Conservation (phyloP, 1,140 invertebrate genomes). For the Zaprionus taronus region DNA sequence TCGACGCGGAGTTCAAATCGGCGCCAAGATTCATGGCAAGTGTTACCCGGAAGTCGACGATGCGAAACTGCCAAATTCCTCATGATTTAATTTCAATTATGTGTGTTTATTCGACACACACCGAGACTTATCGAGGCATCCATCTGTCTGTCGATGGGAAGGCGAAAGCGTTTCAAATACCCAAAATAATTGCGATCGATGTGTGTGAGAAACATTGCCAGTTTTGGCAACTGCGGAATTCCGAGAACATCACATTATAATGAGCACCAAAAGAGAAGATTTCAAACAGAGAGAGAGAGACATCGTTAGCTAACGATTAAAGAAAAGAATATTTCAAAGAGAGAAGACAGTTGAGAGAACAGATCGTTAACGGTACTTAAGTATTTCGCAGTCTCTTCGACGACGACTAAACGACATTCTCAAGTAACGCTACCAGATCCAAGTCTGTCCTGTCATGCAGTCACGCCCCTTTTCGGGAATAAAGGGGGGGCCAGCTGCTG, state of each 20-base stretch:
- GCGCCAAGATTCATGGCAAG: slow-evolving; percentile 8
- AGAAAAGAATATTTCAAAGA: slow-evolving; percentile 1
- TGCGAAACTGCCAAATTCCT: slow-evolving; percentile 10
- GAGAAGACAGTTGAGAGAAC: not conserved
- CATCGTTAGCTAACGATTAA: not conserved
- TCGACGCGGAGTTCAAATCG: slow-evolving; percentile 13
- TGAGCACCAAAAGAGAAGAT: slow-evolving; percentile 17
- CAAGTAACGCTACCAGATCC: not conserved
- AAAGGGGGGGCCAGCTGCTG: not conserved
- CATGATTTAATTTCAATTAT: slow-evolving; percentile 61
- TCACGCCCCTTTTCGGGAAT: not conserved
- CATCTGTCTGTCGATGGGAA: slow-evolving; percentile 45
- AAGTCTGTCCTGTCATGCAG: slow-evolving; percentile 4
- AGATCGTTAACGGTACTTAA: not conserved
- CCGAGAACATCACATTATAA: slow-evolving; percentile 21
- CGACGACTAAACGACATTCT: too few species aligned
- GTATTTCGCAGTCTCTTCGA: not conserved
- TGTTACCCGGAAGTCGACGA: slow-evolving; percentile 24
- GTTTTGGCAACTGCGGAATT: slow-evolving; percentile 18
- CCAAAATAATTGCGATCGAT: slow-evolving; percentile 51
- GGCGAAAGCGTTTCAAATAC: slow-evolving; percentile 72
- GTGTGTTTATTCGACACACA: slow-evolving; percentile 60
- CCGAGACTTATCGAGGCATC: slow-evolving; percentile 13
- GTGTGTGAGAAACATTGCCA: slow-evolving; percentile 36
- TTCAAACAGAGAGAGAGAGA: not conserved